Evolutionary conservation across 2,113 vertebrate genomes (phyloP).

Genomic region (Isichthys henryi): DNA sequence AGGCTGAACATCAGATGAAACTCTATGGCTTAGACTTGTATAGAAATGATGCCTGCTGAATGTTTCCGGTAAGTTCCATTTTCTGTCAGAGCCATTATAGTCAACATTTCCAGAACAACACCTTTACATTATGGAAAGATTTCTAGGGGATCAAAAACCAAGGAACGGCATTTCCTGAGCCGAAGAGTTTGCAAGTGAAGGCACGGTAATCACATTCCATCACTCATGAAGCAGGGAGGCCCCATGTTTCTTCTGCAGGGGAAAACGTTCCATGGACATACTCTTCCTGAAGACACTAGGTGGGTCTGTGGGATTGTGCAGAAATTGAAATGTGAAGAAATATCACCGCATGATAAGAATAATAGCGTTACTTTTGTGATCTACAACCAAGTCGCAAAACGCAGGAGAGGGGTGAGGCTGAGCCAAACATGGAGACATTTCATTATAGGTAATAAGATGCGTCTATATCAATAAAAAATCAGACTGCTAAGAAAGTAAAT

Average conservation of each 20-base stretch:
- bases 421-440: background rate
- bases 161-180: background rate
- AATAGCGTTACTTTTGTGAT: background rate
- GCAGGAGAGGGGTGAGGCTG: background rate
- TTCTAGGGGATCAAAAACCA: background rate
- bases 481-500: background rate
- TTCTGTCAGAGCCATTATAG: background rate
- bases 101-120: background rate
- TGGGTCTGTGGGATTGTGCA: background rate
- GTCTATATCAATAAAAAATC: background rate
- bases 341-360: background rate
- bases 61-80: background rate
- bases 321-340: background rate
- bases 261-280: background rate
- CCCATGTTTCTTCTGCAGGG: background rate
- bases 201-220: background rate
- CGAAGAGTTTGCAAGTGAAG: background rate
- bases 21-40: background rate
- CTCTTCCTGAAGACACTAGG: background rate
- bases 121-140: background rate
- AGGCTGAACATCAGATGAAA: background rate
- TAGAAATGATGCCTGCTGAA: background rate
- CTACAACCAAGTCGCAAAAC: background rate
- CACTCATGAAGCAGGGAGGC: background rate
- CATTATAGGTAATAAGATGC: background rate